These are phyloP conservation scores for Petrocephalus sullivani DNA, from an alignment of 2,797 vertebrate species.

Conservation along the genomic window DNA sequence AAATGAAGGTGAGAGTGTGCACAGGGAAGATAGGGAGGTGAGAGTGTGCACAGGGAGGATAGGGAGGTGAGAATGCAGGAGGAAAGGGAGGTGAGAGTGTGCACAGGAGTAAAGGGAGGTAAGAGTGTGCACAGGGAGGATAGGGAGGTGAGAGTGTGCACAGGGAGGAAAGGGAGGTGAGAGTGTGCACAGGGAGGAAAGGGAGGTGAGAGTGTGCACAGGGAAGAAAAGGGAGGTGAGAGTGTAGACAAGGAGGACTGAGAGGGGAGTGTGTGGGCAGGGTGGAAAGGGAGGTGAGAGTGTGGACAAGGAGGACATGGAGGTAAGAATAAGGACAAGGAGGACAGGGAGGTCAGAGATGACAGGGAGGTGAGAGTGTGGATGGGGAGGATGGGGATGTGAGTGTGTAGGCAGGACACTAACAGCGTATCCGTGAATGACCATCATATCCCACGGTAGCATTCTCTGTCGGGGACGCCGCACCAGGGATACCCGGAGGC, in stretches of 20 bases:
- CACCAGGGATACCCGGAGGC: conserved; percentile 32
- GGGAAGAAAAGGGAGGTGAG: neutral
- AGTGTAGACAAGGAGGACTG: neutral
- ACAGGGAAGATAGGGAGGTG: neutral
- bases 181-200: neutral
- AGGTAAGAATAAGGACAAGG: neutral
- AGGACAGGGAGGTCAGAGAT: neutral
- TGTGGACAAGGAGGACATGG: neutral
- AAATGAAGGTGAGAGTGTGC: neutral
- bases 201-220: neutral
- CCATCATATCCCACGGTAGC: conserved; percentile 32
- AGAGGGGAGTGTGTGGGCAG: neutral
- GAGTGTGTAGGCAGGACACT: neutral
- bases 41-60: neutral
- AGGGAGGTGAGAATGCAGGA: neutral
- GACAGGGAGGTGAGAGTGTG: neutral
- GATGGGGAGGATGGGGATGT: neutral
- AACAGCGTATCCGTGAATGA: neutral
- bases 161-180: neutral
- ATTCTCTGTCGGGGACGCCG: conserved; percentile 38
- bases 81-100: neutral
- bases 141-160: neutral
- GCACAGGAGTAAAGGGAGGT: no score
- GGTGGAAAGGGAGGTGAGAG: neutral
- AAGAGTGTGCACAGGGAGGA: neutral